Evolutionary conservation across 2,113 vertebrate species (phyloP), one percentile per base, ranked within the genome.

Genomic region (Pelobates fuscus): DNA sequence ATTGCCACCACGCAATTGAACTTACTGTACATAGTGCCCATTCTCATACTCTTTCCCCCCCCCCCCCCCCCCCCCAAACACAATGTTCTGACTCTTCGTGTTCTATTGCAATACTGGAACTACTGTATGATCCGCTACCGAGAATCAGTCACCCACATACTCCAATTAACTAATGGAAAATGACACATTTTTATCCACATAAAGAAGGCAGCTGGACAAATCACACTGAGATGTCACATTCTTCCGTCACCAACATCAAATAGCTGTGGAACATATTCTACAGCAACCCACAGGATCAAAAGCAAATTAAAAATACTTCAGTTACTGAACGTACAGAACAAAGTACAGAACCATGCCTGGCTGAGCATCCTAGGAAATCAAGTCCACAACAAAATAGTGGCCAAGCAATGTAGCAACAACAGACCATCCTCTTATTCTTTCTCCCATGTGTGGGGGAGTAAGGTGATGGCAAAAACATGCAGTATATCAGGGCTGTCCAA

Each of bases 221-320:
- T 72, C 70, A 72, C 70, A 72, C 70, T 32, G 59, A 23, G 70
- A 43, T 3, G 70, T 63, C 43, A 63, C 70, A 72, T 72, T 72
- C 43, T 63, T 63, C 59, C 59, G 43, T 43, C 59, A 44, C 59
- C 26, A 63, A 24, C 59, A 63, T 72, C 60, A 72, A 63, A 61
- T 46, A 32, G 55, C 57, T 46, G 8, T 11, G 32, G 37, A 27
- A 71, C 69, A 71, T 29, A 72, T 54, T 72, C 59, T 37, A 25
- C 7, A 63, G 61, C 27, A 54, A 25, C 70, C 60, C 70, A 72
- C 70, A 44, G 70, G 70, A 72, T 72, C 43, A 72, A 37, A 63
- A 24, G 60, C 59, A 14, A n/a, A 25, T 58, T 20, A 72, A 52
- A 72, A 63, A 63, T 70, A 63, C 59, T 72, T 37, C 49, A 72